phyloP scores from a whole-genome alignment of 2,888 invertebrate genomes.

The Mythimna loreyi region DNA sequence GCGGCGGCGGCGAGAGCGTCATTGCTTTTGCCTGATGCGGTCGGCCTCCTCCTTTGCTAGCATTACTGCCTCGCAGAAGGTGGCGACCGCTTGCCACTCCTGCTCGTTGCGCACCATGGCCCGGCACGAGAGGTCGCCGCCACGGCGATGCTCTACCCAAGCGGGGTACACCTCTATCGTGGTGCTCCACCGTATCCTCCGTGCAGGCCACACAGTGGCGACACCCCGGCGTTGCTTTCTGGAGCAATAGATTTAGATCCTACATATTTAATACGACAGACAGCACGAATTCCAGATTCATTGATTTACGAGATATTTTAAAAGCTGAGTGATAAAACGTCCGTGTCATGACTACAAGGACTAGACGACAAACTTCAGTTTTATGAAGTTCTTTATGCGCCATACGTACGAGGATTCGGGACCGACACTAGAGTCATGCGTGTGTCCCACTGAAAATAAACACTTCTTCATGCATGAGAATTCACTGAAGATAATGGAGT shows the following conservation, averaged over 20 bases:
- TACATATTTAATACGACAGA: conserved; percentile 10
- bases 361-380: conserved; percentile 38
- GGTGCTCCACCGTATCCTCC: no score
- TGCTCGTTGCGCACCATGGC: no score
- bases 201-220: no score
- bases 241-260: conserved; percentile 6
- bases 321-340: conserved; percentile 50
- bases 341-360: conserved; percentile 13
- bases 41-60: no score
- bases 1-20: no score
- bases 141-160: no score
- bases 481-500: conserved; percentile 59
- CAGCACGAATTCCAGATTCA: conserved; percentile 14
- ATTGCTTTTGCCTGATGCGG: no score
- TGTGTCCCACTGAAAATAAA: conserved; percentile 55
- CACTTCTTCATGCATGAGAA: conserved; percentile 63
- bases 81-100: no score
- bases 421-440: conserved; percentile 40
- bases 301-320: conserved; percentile 39
- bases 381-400: conserved; percentile 55
- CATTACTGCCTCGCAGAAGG: no score
- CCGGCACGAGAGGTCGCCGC: no score
- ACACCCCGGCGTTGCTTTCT: no score
- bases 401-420: conserved; percentile 38
- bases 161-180: no score